These are phyloP conservation scores for Coptodon rendalli DNA, from an alignment of 2,113 vertebrate genomes.

Conservation along the genomic window DNA sequence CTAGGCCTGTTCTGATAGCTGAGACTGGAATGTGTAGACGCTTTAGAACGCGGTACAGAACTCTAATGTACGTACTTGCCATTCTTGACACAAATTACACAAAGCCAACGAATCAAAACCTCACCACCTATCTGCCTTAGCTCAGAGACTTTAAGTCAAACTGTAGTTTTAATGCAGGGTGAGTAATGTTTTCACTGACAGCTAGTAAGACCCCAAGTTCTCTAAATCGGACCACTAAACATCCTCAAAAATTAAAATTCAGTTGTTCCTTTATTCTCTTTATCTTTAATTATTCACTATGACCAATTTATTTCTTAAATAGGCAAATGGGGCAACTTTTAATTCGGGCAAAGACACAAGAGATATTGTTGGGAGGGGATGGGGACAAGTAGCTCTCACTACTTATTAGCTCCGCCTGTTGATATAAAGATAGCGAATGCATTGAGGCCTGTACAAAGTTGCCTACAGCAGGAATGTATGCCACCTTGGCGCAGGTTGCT, in stretches of 20 bases:
- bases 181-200: background rate
- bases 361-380: background rate
- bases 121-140: background rate
- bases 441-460: slow-evolving; percentile 71
- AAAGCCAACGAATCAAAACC: background rate
- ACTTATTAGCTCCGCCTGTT: slow-evolving; percentile 69
- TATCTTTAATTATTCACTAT: background rate
- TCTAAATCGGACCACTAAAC: background rate
- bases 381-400: background rate
- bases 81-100: background rate
- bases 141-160: background rate
- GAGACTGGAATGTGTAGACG: slow-evolving; percentile 78
- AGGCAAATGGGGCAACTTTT: background rate
- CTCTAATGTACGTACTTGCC: background rate
- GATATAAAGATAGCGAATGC: slow-evolving; percentile 58
- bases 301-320: background rate
- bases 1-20: background rate
- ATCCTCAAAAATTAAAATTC: background rate
- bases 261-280: background rate
- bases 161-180: background rate
- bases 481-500: slow-evolving; percentile 68
- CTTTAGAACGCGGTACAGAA: background rate
- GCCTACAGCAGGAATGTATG: slow-evolving; percentile 87
- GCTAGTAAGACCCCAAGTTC: background rate
- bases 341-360: background rate